Evolutionary conservation across 1,140 invertebrate genomes (phyloP).

Genomic region (Brachionus plicatilis): DNA sequence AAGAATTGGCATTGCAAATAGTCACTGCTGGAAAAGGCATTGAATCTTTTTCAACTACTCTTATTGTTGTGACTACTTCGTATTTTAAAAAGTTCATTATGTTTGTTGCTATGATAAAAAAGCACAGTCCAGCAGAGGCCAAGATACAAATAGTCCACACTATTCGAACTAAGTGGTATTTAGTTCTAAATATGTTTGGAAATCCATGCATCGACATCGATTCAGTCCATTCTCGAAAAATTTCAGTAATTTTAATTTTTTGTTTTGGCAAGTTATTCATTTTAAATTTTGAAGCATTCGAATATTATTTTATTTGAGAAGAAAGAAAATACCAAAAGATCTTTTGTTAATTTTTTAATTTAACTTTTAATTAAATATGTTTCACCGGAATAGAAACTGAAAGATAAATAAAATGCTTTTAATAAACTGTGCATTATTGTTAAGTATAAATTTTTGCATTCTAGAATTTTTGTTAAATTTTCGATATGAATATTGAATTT

Average conservation of each 20-base stretch:
- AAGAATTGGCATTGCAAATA: not conserved
- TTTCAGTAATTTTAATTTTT: not conserved
- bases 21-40: conserved; percentile 21
- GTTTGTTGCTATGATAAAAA: not conserved
- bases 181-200: not conserved
- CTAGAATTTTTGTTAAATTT: too few species aligned
- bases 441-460: too few species aligned
- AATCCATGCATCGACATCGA: conserved; percentile 15
- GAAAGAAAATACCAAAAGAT: too few species aligned
- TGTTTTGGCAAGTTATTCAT: not conserved
- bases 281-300: not conserved
- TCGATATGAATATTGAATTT: too few species aligned
- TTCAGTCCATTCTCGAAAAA: not conserved
- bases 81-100: not conserved
- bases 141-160: not conserved
- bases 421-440: too few species aligned
- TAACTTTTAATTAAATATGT: too few species aligned
- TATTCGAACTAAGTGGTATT: not conserved
- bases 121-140: not conserved
- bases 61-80: conserved; percentile 13
- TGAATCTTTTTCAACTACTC: not conserved
- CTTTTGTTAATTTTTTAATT: too few species aligned
- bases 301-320: not conserved
- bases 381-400: too few species aligned
- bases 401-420: too few species aligned